phyloP scores from a whole-genome alignment of 2,797 vertebrate genomes.

The Limnodromus scolopaceus region DNA sequence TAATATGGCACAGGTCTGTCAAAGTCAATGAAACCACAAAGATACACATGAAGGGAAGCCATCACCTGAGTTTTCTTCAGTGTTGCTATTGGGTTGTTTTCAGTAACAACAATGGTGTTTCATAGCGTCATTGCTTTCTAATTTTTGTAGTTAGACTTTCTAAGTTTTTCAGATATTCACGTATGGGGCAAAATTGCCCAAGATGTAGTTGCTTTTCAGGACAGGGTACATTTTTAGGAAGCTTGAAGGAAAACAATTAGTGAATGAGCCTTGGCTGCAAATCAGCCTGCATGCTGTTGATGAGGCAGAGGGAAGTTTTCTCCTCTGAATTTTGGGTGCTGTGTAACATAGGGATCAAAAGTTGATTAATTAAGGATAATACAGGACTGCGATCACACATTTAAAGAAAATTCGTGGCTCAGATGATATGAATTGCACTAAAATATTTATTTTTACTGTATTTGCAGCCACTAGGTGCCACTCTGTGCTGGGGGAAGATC shows the following conservation, averaged over 20 bases:
- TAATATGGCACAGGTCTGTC: neutral
- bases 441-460: neutral
- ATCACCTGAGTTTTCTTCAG: neutral
- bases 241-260: neutral
- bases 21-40: neutral
- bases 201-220: neutral
- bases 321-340: neutral
- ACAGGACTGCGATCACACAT: neutral
- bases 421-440: neutral
- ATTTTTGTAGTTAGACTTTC: neutral
- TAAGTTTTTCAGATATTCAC: neutral
- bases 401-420: neutral
- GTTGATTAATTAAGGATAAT: neutral
- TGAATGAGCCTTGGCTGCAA: neutral
- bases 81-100: neutral
- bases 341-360: neutral
- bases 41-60: neutral
- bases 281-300: neutral
- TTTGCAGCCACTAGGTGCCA: slow-evolving; percentile 37
- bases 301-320: neutral
- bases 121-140: neutral
- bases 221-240: neutral
- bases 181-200: neutral
- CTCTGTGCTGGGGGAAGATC: neutral
- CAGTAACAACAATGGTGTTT: neutral